These are phyloP conservation scores for Germaria angustata DNA, from an alignment of 2,888 invertebrate genomes.

Conservation along the genomic window DNA sequence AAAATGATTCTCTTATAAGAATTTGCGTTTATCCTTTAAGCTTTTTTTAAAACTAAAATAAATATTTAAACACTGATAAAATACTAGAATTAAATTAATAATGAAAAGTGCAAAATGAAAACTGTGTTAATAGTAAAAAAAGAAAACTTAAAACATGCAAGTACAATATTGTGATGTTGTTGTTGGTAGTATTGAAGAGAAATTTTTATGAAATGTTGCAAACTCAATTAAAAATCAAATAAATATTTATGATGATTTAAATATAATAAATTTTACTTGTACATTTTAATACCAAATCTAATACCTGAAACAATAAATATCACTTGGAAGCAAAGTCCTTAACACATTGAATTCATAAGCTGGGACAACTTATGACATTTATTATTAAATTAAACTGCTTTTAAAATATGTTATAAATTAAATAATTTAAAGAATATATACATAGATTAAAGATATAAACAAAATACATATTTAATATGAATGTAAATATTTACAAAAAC, in stretches of 20 bases:
- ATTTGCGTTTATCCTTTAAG: too few relatives aligned
- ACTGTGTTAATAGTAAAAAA: slow-evolving; percentile 52
- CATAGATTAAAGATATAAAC: not conserved
- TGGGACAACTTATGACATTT: not conserved
- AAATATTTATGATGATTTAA: not conserved
- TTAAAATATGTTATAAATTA: too few relatives aligned
- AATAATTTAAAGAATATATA: not conserved
- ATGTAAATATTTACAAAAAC: slow-evolving; percentile 19
- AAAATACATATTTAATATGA: not conserved
- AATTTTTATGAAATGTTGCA: slow-evolving; percentile 62
- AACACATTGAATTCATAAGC: not conserved
- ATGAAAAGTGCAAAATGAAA: slow-evolving; percentile 62
- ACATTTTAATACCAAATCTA: not conserved
- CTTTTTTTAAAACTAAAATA: not conserved
- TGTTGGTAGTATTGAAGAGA: slow-evolving; percentile 55
- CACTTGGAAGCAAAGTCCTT: too few relatives aligned
- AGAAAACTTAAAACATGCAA: slow-evolving; percentile 11
- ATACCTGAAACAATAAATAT: not conserved
- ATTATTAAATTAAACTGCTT: not conserved
- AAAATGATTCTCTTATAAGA: too few relatives aligned
- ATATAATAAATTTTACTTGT: not conserved
- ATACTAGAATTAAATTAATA: slow-evolving; percentile 10
- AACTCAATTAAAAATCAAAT: not conserved
- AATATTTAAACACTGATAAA: slow-evolving; percentile 21
- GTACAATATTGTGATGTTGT: slow-evolving; percentile 63